Evolutionary conservation across 2,888 invertebrate species (phyloP), one percentile per base, ranked within the genome.

Genomic region (Quadroppia sp.): DNA sequence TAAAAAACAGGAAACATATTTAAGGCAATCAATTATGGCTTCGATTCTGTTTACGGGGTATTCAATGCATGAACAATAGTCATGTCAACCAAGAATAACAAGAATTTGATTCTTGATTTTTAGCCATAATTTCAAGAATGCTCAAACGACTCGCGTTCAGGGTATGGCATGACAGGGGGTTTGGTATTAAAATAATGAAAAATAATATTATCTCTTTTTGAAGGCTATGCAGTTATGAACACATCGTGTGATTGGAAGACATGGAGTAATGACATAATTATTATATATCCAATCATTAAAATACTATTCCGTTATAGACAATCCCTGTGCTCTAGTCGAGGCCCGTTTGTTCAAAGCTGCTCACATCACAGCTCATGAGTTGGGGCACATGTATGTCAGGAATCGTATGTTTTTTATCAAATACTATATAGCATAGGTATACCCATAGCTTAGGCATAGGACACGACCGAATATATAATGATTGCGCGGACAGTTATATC

Each of bases 281-380:
- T 48, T 48, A 15, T 48, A 3, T n/a, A 15, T 48, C 3, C 15
- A n/a, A n/a, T 48, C 4, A 3, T 20, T 48, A n/a, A 9, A 15
- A 9, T 20, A 15, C 4, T 48, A 48, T n/a, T 15, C 15, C 7
- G 7, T 15, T 20, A 7, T 36, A 50, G 69, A n/a, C n/a, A n/a
- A 69, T 23, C 42, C 69, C n/a, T 69, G 40, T 25, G 40, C 40
- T 23, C 40, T 69, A 11, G 40, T 69, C 1, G 69, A 69, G 36
- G 69, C 69, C 13, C 36, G 69, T 6, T 42, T 20, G 15, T 69
- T 40, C 36, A 17, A n/a, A 23, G 42, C 40, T 1, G 69, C 23
- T 6, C 13, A 40, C n/a, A 69, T 69, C 15, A 15, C 36, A 20
- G 69, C 69, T 20, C 69, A 69, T 40, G 69, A 69, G 20, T 36